Base-by-base conservation (phyloP, 2,888 invertebrate species). In the Heliconius aoede region DNA sequence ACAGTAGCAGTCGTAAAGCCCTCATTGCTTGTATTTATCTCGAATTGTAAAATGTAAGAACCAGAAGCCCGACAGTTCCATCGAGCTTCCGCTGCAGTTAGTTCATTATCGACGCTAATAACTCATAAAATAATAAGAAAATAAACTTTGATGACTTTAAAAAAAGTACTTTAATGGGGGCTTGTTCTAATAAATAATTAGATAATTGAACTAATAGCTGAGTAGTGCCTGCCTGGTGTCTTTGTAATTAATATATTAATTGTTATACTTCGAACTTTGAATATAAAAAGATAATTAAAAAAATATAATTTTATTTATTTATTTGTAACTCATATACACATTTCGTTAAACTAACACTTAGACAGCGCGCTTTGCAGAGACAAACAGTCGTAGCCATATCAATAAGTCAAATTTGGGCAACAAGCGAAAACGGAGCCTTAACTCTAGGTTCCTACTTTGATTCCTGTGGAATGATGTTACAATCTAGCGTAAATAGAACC, bases 1-100 rank as follows among this genome's bases (percentile, higher is more conserved):
- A 55, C 55, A 32, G 69, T 32, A 69, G 69, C 69, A 32, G 30
- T 69, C 69, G 55, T 69, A 69, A 69, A 69, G 55, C 69, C 30
- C 30, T 55, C 55, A 55, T 69, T n/a, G 55, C 30, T 4, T 32
- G 30, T n/a, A 69, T 30, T 69, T 69, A 69, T 55, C 69, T 55
- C 15, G 21, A 32, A 69, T 69, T 69, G 69, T 69, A 69, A 55
- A 55, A 24, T 51, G n/a, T 55, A n/a, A 69, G 55, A 32, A 69
- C 69, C 32, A 69, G 69, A 55, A 69, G 69, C 8, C 8, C 69
- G 30, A 26, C 40, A 7, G 30, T 13, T 15, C 51, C n/a, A n/a
- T n/a, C n/a, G n/a, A 32, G 30, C n/a, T n/a, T n/a, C n/a, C n/a
- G n/a, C n/a, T 58, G 55, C 32, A 32, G 55, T 24, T 69, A 13